Conservation (phyloP, 2,888 invertebrate genomes). For the Macrosoma leucophasiata region DNA sequence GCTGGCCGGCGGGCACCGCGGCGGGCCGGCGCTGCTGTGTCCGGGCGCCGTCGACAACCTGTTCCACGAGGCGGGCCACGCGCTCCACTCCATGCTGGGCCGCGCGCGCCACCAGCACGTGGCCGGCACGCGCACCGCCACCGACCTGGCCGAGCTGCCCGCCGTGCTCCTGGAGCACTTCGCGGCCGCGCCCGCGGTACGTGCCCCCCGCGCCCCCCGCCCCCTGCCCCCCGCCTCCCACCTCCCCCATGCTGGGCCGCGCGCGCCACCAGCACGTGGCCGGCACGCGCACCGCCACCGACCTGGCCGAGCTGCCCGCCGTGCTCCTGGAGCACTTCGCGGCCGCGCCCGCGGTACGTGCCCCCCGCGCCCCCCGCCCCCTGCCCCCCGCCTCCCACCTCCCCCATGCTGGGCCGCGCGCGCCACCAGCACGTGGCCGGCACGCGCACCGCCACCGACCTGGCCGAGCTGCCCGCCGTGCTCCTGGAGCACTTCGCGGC, state of each 20-base stretch:
- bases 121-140: conserved; percentile 95
- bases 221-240: conserved; percentile 8
- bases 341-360: conserved; percentile 85
- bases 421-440: conserved; percentile 98
- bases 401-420: conserved; percentile 97
- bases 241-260: background rate
- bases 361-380: no score
- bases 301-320: conserved; percentile 99
- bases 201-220: no score
- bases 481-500: conserved; percentile 98
- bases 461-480: conserved; percentile 99
- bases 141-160: conserved; percentile 99
- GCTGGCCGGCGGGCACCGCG: conserved; percentile 81
- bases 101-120: conserved; percentile 97
- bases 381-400: no score
- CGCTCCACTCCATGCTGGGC: conserved; percentile 98
- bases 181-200: conserved; percentile 86
- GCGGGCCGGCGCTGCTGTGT: conserved; percentile 86
- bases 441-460: conserved; percentile 96
- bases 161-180: conserved; percentile 99
- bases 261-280: background rate
- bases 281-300: conserved; percentile 81
- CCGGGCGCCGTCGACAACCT: conserved; percentile 95
- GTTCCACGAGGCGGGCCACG: conserved; percentile 99
- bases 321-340: conserved; percentile 99